Base-by-base conservation (phyloP, 64 coral and sea anemone species). In the Porites australiensis region DNA sequence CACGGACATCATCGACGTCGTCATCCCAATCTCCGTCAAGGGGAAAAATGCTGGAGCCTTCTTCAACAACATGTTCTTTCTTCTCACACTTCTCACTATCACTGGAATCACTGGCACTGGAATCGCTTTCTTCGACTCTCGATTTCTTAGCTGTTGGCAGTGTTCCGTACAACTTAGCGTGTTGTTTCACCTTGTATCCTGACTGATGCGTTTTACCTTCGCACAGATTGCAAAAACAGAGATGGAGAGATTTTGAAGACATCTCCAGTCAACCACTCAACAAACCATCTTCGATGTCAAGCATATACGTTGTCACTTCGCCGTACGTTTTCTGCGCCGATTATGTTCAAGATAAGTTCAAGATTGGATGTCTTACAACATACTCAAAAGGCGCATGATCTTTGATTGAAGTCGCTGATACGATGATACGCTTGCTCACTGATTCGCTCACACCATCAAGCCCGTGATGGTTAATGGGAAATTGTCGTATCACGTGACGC, bases 151-250 rank as follows among this genome's bases (percentile, higher is more conserved):
- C 20, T 54, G 8, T 63, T 54, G 79, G 59, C 79, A 55, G 63
- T 43, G 79, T 61, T 20, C 87, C 73, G 60, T 89, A 89, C 57
- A 89, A 16, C 27, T 76, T 89, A 58, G 13, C 6, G 50, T 89
- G 87, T 75, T 63, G 18, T 27, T 59, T 89, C 43, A 77, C 63
- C 16, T 18, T 89, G 15, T 87, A 87, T 47, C 83, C 18, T 54
- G 83, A 87, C 61, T 77, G 12, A 13, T 61, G 61, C 15, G 58
- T 15, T 77, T 89, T 3, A 19, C 87, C 73, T 75, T 77, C 58
- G 58, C 86, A 76, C 14, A 88, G 59, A 88, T 63, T 75, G 58
- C 87, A 89, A 21, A 89, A 54, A 54, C 78, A 81, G 53, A 11
- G 53, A 58, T 81, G 78, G 27, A 81, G 46, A 58, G 50, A 60